Conservation (phyloP, 2,888 invertebrate species). For the Serrognathus titanus region DNA sequence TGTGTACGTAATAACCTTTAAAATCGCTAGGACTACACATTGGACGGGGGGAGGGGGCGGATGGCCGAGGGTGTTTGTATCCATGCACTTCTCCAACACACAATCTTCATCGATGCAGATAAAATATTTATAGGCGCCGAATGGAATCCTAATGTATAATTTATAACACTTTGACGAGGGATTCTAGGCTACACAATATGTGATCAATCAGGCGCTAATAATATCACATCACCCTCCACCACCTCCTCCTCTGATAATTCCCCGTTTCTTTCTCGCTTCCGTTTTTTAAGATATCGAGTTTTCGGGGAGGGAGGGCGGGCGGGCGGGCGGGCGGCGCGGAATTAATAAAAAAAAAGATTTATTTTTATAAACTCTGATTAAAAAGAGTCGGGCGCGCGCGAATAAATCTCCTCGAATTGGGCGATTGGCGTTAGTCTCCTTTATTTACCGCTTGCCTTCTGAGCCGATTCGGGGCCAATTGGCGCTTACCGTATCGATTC, state of each 20-base stretch:
- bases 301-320: too few relatives aligned
- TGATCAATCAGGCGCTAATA: neutral
- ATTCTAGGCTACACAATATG: neutral
- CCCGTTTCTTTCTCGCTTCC: neutral
- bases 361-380: slow-evolving; percentile 29
- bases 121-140: slow-evolving; percentile 10
- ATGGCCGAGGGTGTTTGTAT: neutral
- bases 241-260: too few relatives aligned
- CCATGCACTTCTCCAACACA: neutral
- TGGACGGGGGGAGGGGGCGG: neutral
- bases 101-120: slow-evolving; percentile 5
- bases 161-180: slow-evolving; percentile 1
- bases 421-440: slow-evolving; percentile 37
- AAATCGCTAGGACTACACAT: slow-evolving; percentile 9
- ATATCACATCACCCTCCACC: neutral
- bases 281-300: neutral
- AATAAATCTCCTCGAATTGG: slow-evolving; percentile 38
- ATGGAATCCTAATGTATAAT: slow-evolving; percentile 2
- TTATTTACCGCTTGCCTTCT: slow-evolving; percentile 41
- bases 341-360: slow-evolving; percentile 9
- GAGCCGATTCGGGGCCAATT: slow-evolving; percentile 41
- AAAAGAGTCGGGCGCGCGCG: slow-evolving; percentile 26
- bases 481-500: slow-evolving; percentile 41
- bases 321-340: neutral
- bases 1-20: slow-evolving; percentile 13